These are phyloP conservation scores for Rhodeus uyekii DNA, from an alignment of 2,797 vertebrate genomes.

Conservation along the genomic window DNA sequence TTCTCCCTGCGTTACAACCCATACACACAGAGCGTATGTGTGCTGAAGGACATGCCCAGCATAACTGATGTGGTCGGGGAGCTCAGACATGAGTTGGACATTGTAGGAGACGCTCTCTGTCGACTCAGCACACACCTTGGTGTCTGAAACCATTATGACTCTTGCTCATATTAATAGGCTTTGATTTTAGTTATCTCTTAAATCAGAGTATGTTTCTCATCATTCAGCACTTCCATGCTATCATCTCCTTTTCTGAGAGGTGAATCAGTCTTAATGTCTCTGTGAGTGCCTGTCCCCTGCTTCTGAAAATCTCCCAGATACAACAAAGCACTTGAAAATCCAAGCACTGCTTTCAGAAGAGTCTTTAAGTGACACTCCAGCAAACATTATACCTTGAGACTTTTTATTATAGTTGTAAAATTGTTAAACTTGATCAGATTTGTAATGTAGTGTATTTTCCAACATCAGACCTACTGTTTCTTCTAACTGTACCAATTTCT, in stretches of 20 bases:
- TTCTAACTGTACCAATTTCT: not conserved
- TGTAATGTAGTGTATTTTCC: too few species aligned
- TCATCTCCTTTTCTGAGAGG: slow-evolving; percentile 11
- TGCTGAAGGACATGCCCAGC: slow-evolving; percentile 89
- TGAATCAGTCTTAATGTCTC: slow-evolving; percentile 6
- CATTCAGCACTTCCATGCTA: not conserved
- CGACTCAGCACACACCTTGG: slow-evolving; percentile 87
- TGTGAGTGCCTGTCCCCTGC: not conserved
- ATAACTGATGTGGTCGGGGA: slow-evolving; percentile 89
- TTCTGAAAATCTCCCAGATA: not conserved
- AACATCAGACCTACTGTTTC: not conserved
- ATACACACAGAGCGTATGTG: slow-evolving; percentile 91
- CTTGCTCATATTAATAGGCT: slow-evolving; percentile 1
- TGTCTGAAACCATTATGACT: slow-evolving; percentile 68
- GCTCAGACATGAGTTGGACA: slow-evolving; percentile 89
- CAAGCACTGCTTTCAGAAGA: slow-evolving; percentile 14
- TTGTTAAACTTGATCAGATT: too few species aligned
- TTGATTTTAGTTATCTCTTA: slow-evolving; percentile 1
- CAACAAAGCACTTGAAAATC: not conserved
- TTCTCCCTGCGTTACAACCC: slow-evolving; percentile 96
- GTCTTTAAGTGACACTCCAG: not conserved
- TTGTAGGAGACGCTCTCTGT: slow-evolving; percentile 88
- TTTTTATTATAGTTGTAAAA: not conserved
- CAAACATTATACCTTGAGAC: not conserved
- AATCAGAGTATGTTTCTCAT: slow-evolving; percentile 8